A percentile compares a stretch with the other conserved stretches of the same genome.
Evolutionary conservation across 2,888 invertebrate genomes (phyloP).

Genomic region (Xestoiulus laeticollis): DNA sequence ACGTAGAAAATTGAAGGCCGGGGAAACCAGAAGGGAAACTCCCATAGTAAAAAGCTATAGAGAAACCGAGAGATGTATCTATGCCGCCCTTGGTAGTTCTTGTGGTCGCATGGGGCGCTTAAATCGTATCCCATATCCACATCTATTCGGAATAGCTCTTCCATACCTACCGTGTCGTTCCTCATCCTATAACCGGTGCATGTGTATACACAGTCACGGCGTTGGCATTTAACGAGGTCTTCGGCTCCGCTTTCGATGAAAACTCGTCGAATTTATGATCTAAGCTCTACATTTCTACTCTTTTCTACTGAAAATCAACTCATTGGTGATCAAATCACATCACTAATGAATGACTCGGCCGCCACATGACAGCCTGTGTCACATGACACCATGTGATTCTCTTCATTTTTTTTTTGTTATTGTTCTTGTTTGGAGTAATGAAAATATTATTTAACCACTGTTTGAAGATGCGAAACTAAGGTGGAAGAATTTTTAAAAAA

Average conservation of each 20-base stretch:
- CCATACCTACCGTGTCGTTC: background rate
- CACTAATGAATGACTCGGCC: background rate
- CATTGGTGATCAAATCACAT: background rate
- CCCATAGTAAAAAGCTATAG: constrained; percentile 14
- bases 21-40: constrained; percentile 18
- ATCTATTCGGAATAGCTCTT: background rate
- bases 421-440: background rate
- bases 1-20: background rate
- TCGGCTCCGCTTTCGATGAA: background rate
- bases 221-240: constrained; percentile 1
- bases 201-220: background rate
- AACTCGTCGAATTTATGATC: background rate
- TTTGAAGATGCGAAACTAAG: background rate
- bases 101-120: background rate
- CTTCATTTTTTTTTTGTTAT: background rate
- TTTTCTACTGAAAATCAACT: background rate
- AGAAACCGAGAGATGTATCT: too few species aligned
- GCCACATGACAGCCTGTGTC: too few species aligned
- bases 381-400: background rate
- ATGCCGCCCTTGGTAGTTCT: background rate
- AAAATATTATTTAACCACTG: too few species aligned
- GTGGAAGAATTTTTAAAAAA: background rate
- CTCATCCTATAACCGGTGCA: constrained; percentile 16
- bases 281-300: background rate
- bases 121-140: background rate